Evolutionary conservation across 1,140 invertebrate species (phyloP), one percentile per base, ranked within the genome.

Genomic region (Drosophila subpulchrella): DNA sequence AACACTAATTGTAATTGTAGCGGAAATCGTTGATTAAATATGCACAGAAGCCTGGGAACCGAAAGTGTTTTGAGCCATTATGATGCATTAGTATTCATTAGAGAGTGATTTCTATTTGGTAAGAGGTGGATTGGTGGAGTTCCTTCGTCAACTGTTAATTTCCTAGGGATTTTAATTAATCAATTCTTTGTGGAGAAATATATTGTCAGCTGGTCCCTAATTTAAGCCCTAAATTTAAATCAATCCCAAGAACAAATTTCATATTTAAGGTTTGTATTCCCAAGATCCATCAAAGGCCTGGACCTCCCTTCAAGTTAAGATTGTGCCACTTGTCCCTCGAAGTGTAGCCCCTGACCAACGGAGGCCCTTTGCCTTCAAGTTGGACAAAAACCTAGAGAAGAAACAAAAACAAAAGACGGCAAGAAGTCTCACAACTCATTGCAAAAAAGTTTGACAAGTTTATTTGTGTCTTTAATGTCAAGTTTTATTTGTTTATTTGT

Each of bases 1-100:
- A 57, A 56, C 30, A 72, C 68, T 44, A 70, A 41, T 48, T 50
- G 63, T 70, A 85, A 86, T 66, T 81, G 78, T 81, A 50, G 63
- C 78, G 82, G 78, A 81, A 75, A 63, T 81, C 7, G 58, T 59
- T 83, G 60, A 58, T 71, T 71, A 50, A 44, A 75, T 56, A 53
- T 75, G 42, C 34, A 51, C 24, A 41, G 48, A 39, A 38, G 58
- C 38, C 44, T 75, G 73, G 72, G 73, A 75, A 58, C 51, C 17
- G 30, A 27, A 27, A 27, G 13, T 44, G n/a, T 38, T 15, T 34
- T 12, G n/a, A 11, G 12, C 1, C 17, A 47, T 65, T 57, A 56
- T 38, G 27, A 39, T 4, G 13, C 42, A 48, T 47, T 32, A 66
- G n/a, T 27, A n/a, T 17, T 24, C 11, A 12, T 53, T 44, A 54